Percentiles rank a stretch among this genome's conserved stretches.
phyloP scores from a whole-genome alignment of 2,888 invertebrate genomes.

The Agrotis exclamationis region DNA sequence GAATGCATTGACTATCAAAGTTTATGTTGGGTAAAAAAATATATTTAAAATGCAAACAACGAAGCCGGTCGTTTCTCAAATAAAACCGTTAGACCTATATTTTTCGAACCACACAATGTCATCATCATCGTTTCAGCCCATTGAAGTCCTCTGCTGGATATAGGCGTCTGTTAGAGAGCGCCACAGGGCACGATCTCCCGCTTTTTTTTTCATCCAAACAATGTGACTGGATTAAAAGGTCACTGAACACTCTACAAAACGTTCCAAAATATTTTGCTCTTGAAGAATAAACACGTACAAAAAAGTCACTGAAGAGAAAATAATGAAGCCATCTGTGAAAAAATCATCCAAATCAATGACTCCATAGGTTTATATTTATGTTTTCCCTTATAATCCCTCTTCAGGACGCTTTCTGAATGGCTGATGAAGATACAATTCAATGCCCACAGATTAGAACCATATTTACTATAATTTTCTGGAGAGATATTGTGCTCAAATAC shows the following conservation, averaged over 20 bases:
- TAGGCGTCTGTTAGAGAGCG: too few relatives aligned
- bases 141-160: too few relatives aligned
- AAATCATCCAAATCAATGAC: slow-evolving; percentile 50
- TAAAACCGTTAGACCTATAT: too few relatives aligned
- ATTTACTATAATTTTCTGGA: slow-evolving; percentile 5
- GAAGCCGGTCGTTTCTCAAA: too few relatives aligned
- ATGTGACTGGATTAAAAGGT: slow-evolving; percentile 1
- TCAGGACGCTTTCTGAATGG: slow-evolving; percentile 19
- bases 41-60: not conserved
- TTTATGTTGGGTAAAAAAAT: too few relatives aligned
- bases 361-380: slow-evolving; percentile 36
- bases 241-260: not conserved
- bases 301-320: slow-evolving; percentile 32
- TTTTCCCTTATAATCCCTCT: slow-evolving; percentile 34
- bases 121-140: too few relatives aligned
- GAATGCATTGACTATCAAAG: too few relatives aligned
- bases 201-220: not conserved
- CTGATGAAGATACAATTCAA: slow-evolving; percentile 36
- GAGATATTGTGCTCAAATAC: too few relatives aligned
- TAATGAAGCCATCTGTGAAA: slow-evolving; percentile 36
- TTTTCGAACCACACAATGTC: not conserved
- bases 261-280: slow-evolving; percentile 12
- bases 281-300: slow-evolving; percentile 5
- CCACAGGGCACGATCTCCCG: too few relatives aligned
- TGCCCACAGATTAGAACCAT: slow-evolving; percentile 6